Conservation (phyloP, 2,888 invertebrate species). For the Acleris literana region DNA sequence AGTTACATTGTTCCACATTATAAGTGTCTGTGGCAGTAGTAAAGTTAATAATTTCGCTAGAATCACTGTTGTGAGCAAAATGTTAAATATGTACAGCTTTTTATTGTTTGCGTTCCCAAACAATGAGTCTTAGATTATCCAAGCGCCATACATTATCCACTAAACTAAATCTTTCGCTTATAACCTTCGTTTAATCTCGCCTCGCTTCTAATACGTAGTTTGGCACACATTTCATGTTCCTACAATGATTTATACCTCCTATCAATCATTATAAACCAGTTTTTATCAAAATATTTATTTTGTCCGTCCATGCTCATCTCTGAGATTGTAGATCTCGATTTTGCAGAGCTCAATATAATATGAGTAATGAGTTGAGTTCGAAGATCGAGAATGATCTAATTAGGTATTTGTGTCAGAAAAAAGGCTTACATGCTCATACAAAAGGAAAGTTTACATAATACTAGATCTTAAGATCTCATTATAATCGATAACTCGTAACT, state of each 20-base stretch:
- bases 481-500: neutral
- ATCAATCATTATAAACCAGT: constrained; percentile 48
- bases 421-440: neutral
- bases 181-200: constrained; percentile 16
- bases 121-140: no score
- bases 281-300: constrained; percentile 49
- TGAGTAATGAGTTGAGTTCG: neutral
- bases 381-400: constrained; percentile 1
- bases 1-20: no score
- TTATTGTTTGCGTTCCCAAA: no score
- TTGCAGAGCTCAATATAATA: neutral
- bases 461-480: neutral
- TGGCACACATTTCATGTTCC: constrained; percentile 48
- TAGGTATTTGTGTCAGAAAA: neutral
- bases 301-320: constrained; percentile 7
- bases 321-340: constrained; percentile 8
- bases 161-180: neutral
- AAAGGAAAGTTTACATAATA: neutral
- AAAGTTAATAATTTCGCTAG: no score
- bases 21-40: no score
- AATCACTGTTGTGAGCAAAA: no score
- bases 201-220: constrained; percentile 39
- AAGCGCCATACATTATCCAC: neutral
- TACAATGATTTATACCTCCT: constrained; percentile 49
- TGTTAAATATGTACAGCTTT: no score